Evolutionary conservation across 2,797 vertebrate genomes (phyloP).

Genomic region (Allobates femoralis): DNA sequence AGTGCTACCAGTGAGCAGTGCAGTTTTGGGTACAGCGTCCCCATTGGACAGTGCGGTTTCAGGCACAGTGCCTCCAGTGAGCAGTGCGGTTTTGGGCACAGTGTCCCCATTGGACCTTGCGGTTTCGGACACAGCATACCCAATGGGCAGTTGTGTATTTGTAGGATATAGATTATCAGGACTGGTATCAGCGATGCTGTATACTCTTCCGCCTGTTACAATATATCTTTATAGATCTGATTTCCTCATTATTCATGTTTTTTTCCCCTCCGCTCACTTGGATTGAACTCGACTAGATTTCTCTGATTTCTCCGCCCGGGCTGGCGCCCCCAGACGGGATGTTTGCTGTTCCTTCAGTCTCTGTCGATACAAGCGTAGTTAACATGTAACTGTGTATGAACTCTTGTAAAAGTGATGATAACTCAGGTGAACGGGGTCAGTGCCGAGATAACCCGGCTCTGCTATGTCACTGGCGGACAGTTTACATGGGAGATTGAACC

Average conservation of each 20-base stretch:
- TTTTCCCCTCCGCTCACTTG: not conserved
- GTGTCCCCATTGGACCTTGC: no score
- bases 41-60: no score
- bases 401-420: conserved; percentile 36
- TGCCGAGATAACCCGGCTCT: conserved; percentile 22
- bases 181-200: not conserved
- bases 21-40: no score
- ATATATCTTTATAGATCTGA: not conserved
- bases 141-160: not conserved
- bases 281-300: not conserved
- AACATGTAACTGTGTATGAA: conserved; percentile 41
- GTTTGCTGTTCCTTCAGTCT: not conserved
- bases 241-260: not conserved
- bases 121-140: not conserved
- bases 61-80: no score
- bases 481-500: not conserved
- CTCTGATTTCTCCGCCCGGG: not conserved
- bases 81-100: no score
- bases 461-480: not conserved
- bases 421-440: conserved; percentile 12
- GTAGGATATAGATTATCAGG: no score
- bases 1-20: no score
- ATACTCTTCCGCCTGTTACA: not conserved
- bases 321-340: not conserved
- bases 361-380: conserved; percentile 26